Evolutionary conservation across 2,113 vertebrate species (phyloP).

Genomic region (Sapajus apella): DNA sequence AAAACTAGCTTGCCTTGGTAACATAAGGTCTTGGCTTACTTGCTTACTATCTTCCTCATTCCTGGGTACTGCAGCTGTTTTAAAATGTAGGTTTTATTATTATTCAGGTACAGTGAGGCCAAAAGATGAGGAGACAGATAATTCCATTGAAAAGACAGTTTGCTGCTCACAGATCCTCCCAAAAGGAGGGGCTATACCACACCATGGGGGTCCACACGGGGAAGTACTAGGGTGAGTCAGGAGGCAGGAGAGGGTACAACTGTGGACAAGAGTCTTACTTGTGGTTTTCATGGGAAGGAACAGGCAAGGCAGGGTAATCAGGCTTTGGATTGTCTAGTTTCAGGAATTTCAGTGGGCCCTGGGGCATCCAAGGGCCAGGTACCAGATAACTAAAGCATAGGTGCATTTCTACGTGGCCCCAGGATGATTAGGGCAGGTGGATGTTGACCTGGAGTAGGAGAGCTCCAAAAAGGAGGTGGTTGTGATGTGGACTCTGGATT

Average conservation of each 20-base stretch:
- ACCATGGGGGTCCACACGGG: background rate
- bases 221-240: background rate
- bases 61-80: background rate
- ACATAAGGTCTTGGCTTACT: conserved; percentile 26
- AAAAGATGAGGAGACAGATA: background rate
- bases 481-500: background rate
- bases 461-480: background rate
- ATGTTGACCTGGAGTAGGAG: background rate
- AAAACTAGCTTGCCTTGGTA: background rate
- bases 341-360: background rate
- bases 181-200: background rate
- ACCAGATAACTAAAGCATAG: too few species aligned
- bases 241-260: background rate
- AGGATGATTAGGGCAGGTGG: background rate
- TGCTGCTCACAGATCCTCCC: conserved; percentile 7
- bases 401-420: background rate
- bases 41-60: background rate
- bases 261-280: background rate
- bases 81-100: background rate
- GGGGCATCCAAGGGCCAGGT: background rate
- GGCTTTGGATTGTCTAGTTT: background rate
- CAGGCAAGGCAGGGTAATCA: background rate
- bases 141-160: background rate
- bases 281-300: background rate
- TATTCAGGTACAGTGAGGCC: background rate